These are phyloP conservation scores for Ophiothrix spiculata DNA, from an alignment of 35 echinoderm and acorn worm genomes.

Conservation along the genomic window DNA sequence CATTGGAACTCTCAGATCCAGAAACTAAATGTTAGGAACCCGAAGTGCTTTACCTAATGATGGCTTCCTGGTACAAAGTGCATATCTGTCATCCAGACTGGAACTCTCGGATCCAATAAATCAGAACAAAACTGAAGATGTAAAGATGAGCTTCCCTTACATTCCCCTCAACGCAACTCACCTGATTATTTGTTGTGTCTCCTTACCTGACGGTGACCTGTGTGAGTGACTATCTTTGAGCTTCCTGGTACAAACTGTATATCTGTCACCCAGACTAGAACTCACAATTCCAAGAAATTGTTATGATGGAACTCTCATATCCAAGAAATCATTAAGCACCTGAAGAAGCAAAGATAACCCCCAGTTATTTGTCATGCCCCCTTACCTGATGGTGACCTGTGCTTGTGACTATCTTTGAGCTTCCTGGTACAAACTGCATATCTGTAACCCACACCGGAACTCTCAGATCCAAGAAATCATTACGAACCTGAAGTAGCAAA, in stretches of 20 bases:
- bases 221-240: slow-evolving; percentile 84
- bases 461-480: slow-evolving; percentile 87
- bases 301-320: slow-evolving; percentile 83
- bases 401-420: slow-evolving; percentile 81
- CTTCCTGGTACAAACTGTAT: slow-evolving; percentile 69
- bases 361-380: too few relatives aligned
- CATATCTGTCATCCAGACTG: slow-evolving; percentile 89
- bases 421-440: slow-evolving; percentile 68
- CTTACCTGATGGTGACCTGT: slow-evolving; percentile 91
- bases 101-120: slow-evolving; percentile 87
- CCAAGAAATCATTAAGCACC: slow-evolving; percentile 90
- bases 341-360: too few relatives aligned
- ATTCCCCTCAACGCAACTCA: too few relatives aligned
- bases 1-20: slow-evolving; percentile 90
- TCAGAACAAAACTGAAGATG: slow-evolving; percentile 70
- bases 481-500: slow-evolving; percentile 59
- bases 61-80: slow-evolving; percentile 66
- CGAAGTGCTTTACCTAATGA: slow-evolving; percentile 73
- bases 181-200: too few relatives aligned
- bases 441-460: slow-evolving; percentile 94
- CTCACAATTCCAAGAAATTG: slow-evolving; percentile 86
- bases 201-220: slow-evolving; percentile 85
- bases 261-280: slow-evolving; percentile 91
- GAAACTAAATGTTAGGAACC: slow-evolving; percentile 88
- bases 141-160: too few relatives aligned